Evolutionary conservation across 2,888 invertebrate genomes (phyloP).

Genomic region (Caenorhabditis zanzibari): DNA sequence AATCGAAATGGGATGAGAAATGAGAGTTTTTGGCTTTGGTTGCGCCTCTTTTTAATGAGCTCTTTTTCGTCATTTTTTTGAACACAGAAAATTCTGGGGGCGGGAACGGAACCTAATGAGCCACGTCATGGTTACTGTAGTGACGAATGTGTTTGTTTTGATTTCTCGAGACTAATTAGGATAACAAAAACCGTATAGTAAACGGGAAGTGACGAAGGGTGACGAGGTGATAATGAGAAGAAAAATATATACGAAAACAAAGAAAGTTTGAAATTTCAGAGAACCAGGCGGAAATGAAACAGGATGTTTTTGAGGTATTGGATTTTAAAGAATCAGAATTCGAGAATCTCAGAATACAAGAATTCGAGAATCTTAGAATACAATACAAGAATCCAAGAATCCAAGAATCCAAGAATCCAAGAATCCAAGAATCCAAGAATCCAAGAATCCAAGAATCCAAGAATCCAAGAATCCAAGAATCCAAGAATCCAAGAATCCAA

Average conservation of each 20-base stretch:
- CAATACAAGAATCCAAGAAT: background rate
- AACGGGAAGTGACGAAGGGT: background rate
- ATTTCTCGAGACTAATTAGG: conserved; percentile 1
- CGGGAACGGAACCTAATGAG: background rate
- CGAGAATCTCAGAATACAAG: background rate
- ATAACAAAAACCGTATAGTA: conserved; percentile 1
- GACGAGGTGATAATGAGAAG: background rate
- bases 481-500: too few relatives aligned
- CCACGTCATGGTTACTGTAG: conserved; percentile 14
- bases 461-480: background rate
- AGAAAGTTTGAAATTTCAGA: background rate
- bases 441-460: background rate
- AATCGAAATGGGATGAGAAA: conserved; percentile 14
- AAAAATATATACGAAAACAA: background rate
- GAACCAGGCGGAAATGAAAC: too few relatives aligned
- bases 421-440: background rate
- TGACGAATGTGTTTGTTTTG: background rate
- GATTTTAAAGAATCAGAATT: too few relatives aligned
- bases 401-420: background rate
- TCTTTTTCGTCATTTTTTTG: conserved; percentile 14
- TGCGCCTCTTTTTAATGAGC: conserved; percentile 30
- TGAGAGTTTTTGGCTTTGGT: conserved; percentile 16
- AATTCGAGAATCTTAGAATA: background rate
- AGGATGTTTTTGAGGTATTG: too few relatives aligned
- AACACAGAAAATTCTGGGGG: background rate